These are phyloP conservation scores for Daboia siamensis DNA, from an alignment of 2,113 vertebrate species.

Conservation along the genomic window DNA sequence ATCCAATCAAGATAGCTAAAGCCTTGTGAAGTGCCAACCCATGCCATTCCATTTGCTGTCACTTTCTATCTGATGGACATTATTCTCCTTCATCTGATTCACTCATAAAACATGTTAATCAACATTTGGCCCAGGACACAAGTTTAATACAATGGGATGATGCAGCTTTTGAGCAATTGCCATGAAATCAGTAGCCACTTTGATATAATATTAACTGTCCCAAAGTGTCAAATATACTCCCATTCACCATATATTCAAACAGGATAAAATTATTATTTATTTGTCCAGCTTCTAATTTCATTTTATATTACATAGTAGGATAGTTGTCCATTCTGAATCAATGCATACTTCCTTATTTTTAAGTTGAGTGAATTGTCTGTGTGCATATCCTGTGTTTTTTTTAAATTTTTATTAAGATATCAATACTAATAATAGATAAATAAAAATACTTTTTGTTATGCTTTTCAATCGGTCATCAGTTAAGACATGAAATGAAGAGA, in stretches of 20 bases:
- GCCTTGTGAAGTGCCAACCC: neutral
- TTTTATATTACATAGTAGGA: conserved; percentile 8
- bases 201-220: conserved; percentile 12
- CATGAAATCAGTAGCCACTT: neutral
- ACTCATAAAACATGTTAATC: neutral
- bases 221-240: neutral
- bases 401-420: conserved; percentile 44
- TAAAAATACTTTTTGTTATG: conserved; percentile 48
- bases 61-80: neutral
- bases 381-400: conserved; percentile 43
- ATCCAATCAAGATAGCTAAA: neutral
- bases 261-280: conserved; percentile 5
- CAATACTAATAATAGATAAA: conserved; percentile 40
- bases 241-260: neutral
- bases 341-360: conserved; percentile 41
- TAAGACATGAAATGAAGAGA: neutral
- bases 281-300: neutral
- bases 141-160: neutral
- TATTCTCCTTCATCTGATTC: neutral
- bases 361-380: conserved; percentile 44
- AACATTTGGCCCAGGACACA: neutral
- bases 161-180: neutral
- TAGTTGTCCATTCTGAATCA: conserved; percentile 22
- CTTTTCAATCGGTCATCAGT: conserved; percentile 51
- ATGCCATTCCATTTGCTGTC: neutral